Evolutionary conservation across 2,113 vertebrate genomes (phyloP), one percentile per base, ranked within the genome.

Genomic region (Callocephalon fimbriatum): DNA sequence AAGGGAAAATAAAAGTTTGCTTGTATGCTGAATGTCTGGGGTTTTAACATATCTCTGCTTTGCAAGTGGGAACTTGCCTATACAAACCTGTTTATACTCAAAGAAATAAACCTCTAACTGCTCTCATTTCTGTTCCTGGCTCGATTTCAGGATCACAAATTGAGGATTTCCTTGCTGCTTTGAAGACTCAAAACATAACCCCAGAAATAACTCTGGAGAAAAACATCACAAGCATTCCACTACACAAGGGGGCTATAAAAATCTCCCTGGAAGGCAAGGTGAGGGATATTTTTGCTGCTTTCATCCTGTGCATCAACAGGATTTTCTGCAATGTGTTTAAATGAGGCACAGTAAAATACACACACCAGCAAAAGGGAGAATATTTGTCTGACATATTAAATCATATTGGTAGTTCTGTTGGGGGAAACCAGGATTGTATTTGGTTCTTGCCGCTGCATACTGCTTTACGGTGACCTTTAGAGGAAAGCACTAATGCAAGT

Each of bases 231-330:
- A 97, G 98, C 4, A 97, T 97, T 12, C 98, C 98, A 15, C 95
- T 97, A 9, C 97, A 99, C 80, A 99, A 98, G 10, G 99, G 99
- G 35, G 99, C 99, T 77, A 98, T 99, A 91, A 98, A 98, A 59
- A 98, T 99, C 21, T 98, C 98, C 2, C 97, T 98, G 50, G 97
- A 98, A 91, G 96, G 88, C 95, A 98, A 99, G 98, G 99, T 99
- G 59, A 90, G 65, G 18, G 95, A 61, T 31, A 1, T 47, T n/a
- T 32, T 40, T 16, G 10, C 9, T 71, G 72, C 70, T 65, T 78
- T 65, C n/a, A 25, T 65, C 53, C 44, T 32, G 9, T 23, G 29
- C 1, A 15, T 35, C 63, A 67, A 7, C 9, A 58, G 22, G 26
- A 62, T 82, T 59, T 74, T 70, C 75, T 66, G 26, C 53, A 61